These are phyloP conservation scores for Sussaba pulchella DNA, from an alignment of 2,888 invertebrate genomes.

Conservation along the genomic window DNA sequence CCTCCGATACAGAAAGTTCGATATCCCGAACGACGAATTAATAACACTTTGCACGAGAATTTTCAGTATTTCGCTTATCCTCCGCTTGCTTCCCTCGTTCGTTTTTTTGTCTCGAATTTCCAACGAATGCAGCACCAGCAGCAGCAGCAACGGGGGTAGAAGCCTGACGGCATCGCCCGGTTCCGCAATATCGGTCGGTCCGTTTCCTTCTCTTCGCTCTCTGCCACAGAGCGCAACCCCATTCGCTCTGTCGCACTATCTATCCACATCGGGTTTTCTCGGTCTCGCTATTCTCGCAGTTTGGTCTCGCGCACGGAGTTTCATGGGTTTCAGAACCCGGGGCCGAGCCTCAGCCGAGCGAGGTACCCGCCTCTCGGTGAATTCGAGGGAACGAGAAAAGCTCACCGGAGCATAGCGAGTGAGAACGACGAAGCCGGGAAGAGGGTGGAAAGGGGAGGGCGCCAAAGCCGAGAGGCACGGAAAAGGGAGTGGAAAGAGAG, in stretches of 20 bases:
- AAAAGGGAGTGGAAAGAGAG: conserved; percentile 20
- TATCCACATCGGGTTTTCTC: conserved; percentile 45
- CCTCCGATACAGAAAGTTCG: conserved; percentile 10
- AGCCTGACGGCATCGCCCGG: conserved; percentile 37
- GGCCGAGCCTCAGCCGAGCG: conserved; percentile 35
- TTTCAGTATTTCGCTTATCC: not conserved
- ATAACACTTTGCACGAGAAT: not conserved
- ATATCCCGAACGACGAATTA: conserved; percentile 2
- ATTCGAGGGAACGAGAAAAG: conserved; percentile 56
- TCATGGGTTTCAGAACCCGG: conserved; percentile 54
- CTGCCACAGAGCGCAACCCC: conserved; percentile 15
- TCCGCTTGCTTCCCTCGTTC: not conserved
- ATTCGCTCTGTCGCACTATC: conserved; percentile 52
- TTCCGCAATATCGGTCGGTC: conserved; percentile 38
- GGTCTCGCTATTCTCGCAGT: conserved; percentile 42
- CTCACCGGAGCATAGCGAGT: conserved; percentile 27
- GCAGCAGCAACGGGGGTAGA: not conserved
- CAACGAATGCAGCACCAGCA: conserved; percentile 20
- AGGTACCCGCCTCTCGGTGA: conserved; percentile 49
- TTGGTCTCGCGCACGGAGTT: conserved; percentile 42
- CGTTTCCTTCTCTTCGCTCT: conserved; percentile 24
- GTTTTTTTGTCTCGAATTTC: conserved; percentile 4
- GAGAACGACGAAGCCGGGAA: conserved; percentile 51
- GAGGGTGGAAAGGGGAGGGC: conserved; percentile 19
- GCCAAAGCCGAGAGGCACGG: conserved; percentile 21